Conservation (phyloP, 2,113 vertebrate species). For the Madoqua kirkii region DNA sequence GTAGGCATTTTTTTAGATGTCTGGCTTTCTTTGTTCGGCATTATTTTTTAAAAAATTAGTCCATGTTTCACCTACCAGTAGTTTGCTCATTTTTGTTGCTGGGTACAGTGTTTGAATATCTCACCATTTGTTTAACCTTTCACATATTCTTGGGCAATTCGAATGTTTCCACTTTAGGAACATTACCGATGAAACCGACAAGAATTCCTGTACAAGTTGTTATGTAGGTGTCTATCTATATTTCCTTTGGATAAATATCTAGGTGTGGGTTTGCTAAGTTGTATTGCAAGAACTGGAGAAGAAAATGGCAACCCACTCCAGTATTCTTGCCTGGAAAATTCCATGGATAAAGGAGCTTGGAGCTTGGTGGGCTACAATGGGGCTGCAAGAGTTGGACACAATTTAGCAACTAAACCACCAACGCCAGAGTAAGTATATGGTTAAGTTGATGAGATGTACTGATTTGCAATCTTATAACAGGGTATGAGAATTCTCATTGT, state of each 20-base stretch:
- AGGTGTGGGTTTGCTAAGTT: neutral
- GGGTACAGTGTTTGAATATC: neutral
- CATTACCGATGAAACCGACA: neutral
- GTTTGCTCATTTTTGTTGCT: neutral
- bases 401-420: neutral
- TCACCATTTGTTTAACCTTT: neutral
- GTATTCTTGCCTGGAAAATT: neutral
- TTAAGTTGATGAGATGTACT: neutral
- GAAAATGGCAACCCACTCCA: neutral
- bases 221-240: neutral
- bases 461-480: neutral
- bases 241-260: neutral
- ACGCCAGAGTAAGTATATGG: rapidly evolving
- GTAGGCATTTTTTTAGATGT: neutral
- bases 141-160: neutral
- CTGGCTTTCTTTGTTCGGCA: neutral
- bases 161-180: neutral
- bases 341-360: neutral
- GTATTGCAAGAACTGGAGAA: neutral
- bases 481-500: neutral
- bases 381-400: neutral
- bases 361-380: neutral
- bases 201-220: neutral
- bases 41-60: neutral
- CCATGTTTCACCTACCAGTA: neutral